Evolutionary conservation across 2,888 invertebrate species (phyloP).

Genomic region (Leucania comma): DNA sequence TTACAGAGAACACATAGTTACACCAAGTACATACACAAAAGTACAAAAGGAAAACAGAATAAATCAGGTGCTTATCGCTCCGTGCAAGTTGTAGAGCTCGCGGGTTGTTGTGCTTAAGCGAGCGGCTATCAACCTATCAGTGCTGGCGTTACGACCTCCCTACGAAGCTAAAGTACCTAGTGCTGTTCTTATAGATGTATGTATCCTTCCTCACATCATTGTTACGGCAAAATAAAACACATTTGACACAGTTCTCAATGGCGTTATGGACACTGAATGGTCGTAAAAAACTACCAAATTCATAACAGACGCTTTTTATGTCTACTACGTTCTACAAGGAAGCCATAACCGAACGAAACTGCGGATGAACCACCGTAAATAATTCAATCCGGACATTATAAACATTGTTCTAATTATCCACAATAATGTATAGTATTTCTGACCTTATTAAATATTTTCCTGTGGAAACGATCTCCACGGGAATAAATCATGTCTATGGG

Average conservation of each 20-base stretch:
- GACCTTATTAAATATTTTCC: slow-evolving; percentile 75
- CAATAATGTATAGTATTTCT: slow-evolving; percentile 45
- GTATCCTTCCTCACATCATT: slow-evolving; percentile 13
- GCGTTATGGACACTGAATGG: slow-evolving; percentile 33
- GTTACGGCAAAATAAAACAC: slow-evolving; percentile 17
- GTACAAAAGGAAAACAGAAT: slow-evolving; percentile 51
- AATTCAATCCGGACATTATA: slow-evolving; percentile 29
- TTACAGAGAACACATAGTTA: neutral
- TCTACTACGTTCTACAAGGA: slow-evolving; percentile 30
- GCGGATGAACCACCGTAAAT: slow-evolving; percentile 38
- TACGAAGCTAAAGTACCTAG: neutral
- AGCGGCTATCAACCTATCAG: slow-evolving; percentile 52
- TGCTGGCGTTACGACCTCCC: slow-evolving; percentile 30
- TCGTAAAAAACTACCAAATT: slow-evolving; percentile 43
- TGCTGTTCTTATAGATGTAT: neutral
- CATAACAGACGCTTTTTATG: slow-evolving; percentile 44
- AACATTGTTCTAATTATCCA: slow-evolving; percentile 42
- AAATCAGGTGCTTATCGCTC: slow-evolving; percentile 57
- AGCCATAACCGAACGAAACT: slow-evolving; percentile 27
- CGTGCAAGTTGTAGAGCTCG: slow-evolving; percentile 41
- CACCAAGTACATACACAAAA: slow-evolving; percentile 4
- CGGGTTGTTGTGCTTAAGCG: slow-evolving; percentile 48
- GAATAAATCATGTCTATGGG: slow-evolving; percentile 79
- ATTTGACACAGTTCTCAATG: slow-evolving; percentile 24
- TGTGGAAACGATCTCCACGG: slow-evolving; percentile 70